Conservation (phyloP, 2,797 vertebrate genomes). For the Masticophis lateralis region DNA sequence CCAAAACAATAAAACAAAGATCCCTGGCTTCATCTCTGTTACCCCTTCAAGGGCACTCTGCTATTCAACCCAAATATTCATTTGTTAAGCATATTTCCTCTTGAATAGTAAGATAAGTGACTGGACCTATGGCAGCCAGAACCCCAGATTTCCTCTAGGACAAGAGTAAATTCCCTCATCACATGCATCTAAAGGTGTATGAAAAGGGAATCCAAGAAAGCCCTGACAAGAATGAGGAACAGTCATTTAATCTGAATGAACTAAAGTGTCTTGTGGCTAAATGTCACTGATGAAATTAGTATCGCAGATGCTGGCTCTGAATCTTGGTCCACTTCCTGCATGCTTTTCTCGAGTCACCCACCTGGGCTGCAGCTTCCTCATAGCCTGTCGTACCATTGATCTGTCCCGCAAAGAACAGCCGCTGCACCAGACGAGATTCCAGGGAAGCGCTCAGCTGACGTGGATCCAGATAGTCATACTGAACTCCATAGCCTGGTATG, state of each 20-base stretch:
- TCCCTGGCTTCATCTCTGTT: background rate
- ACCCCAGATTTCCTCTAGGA: background rate
- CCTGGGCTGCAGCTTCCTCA: conserved; percentile 97
- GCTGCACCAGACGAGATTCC: conserved; percentile 84
- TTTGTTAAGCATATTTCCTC: background rate
- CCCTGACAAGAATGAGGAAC: background rate
- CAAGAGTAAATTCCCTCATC: background rate
- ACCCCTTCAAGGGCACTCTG: background rate
- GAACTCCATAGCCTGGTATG: conserved; percentile 90
- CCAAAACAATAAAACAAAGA: background rate
- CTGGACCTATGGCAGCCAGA: background rate
- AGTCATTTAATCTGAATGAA: background rate
- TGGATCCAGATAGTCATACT: conserved; percentile 94
- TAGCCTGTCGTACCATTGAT: conserved; percentile 98
- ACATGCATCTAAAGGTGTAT: background rate
- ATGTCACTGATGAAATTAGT: background rate
- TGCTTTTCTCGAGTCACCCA: conserved; percentile 43
- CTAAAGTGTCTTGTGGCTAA: background rate
- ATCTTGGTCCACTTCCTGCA: background rate
- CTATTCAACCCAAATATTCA: background rate
- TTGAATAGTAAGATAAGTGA: background rate
- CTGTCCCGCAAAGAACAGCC: conserved; percentile 94
- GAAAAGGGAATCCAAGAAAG: background rate
- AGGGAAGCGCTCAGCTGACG: conserved; percentile 86
- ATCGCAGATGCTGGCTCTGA: background rate